Conservation (phyloP, 1,140 invertebrate genomes). For the Euura saliciscinereae region DNA sequence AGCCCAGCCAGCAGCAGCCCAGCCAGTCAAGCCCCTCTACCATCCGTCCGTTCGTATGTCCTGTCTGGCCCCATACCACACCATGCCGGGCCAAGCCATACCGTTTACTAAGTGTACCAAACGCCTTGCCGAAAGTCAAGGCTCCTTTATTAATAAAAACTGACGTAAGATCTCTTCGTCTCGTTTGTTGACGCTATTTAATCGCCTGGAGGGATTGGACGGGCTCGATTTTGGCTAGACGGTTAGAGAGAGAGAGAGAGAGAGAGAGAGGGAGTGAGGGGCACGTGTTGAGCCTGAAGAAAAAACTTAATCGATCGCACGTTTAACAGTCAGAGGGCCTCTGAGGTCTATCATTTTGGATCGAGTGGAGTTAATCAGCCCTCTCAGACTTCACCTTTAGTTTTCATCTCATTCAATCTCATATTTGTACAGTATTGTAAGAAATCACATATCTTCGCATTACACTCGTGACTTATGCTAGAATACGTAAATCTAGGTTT, state of each 20-base stretch:
- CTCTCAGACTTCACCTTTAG: too few relatives aligned
- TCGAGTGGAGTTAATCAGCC: background rate
- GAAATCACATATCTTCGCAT: background rate
- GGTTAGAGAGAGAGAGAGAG: background rate
- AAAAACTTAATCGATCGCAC: background rate
- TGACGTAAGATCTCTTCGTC: background rate
- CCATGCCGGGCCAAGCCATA: background rate
- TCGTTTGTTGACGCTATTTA: background rate
- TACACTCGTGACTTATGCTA: background rate
- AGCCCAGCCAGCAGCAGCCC: background rate
- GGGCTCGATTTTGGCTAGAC: background rate
- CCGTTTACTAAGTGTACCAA: background rate
- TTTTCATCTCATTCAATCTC: too few relatives aligned
- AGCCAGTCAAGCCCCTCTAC: background rate
- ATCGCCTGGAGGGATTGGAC: background rate
- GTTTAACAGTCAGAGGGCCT: background rate
- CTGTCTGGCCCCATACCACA: slow-evolving; percentile 6
- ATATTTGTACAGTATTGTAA: too few relatives aligned
- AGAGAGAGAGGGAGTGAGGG: background rate
- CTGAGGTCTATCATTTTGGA: background rate
- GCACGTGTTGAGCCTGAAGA: background rate
- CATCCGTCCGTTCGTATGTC: slow-evolving; percentile 6
- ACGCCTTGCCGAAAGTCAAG: slow-evolving; percentile 4
- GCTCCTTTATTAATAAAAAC: background rate
- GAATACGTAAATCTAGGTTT: background rate